Percentiles rank a stretch among this genome's conserved stretches.
Evolutionary conservation across 2,888 invertebrate species (phyloP).

Genomic region (Meiosimyza platycephala): DNA sequence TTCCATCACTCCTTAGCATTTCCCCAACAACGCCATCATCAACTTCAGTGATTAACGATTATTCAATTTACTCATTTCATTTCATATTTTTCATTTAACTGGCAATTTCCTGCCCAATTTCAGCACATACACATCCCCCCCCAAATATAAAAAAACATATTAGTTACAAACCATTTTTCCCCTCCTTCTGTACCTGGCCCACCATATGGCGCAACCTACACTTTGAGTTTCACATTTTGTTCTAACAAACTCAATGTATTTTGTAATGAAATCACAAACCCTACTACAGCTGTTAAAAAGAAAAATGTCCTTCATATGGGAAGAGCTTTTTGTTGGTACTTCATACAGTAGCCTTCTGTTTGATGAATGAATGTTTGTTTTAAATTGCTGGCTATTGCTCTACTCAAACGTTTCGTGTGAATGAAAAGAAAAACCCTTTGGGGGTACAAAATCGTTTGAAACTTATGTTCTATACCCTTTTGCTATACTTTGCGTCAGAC

Average conservation of each 20-base stretch:
- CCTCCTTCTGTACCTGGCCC: not conserved
- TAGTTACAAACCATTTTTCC: too few relatives aligned
- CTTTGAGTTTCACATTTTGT: conserved; percentile 14
- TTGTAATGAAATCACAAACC: conserved; percentile 34
- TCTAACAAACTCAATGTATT: conserved; percentile 7
- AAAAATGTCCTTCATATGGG: conserved; percentile 28
- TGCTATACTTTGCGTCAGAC: not conserved
- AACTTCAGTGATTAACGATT: conserved; percentile 29
- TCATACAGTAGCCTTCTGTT: conserved; percentile 18
- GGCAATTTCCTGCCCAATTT: not conserved
- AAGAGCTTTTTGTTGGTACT: not conserved
- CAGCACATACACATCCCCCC: not conserved
- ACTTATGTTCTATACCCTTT: not conserved
- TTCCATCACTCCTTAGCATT: too few relatives aligned
- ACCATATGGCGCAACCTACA: conserved; percentile 27
- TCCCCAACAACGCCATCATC: too few relatives aligned
- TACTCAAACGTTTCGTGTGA: not conserved
- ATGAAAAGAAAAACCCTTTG: not conserved
- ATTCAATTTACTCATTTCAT: conserved; percentile 31
- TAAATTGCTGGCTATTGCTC: conserved; percentile 21
- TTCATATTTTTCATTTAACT: conserved; percentile 17
- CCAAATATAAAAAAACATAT: not conserved
- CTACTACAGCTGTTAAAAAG: conserved; percentile 5
- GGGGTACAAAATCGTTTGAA: not conserved
- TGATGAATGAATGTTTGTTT: conserved; percentile 29